Evolutionary conservation across 2,113 vertebrate genomes (phyloP), one percentile per base, ranked within the genome.

Genomic region (Willisornis vidua): DNA sequence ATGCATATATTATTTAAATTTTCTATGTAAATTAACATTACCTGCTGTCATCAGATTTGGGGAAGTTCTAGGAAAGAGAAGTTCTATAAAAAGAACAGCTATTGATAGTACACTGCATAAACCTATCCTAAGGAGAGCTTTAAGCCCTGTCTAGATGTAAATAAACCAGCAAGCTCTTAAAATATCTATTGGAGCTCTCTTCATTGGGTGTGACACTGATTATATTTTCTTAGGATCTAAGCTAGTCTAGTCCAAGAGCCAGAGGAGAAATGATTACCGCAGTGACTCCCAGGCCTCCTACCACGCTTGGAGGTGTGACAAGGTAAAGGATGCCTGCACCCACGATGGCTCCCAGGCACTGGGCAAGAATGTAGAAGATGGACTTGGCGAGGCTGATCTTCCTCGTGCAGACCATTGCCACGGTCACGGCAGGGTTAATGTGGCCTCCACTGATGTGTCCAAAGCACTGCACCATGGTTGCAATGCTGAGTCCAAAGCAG

Each of bases 381-480:
- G 98, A 98, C 89, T 99, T 99, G 66, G 99, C 99, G 4, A 99
- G 97, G 96, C 99, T 99, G 76, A 99, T 98, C 98, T 99, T 99
- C 95, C 98, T 96, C 0, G 99, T 99, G 84, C 99, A 99, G 77
- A 99, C 98, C 99, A 99, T 99, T 4, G 99, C 99, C 67, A 97
- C 98, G 0, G 99, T 99, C 80, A 99, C 99, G 0, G 99, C 99
- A 0, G 99, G 99, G 95, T 99, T 99, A 93, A 99, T 98, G 98
- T 99, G 99, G 72, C 98, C 99, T 1, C 99, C 99, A 0, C 99
- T 99, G 97, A 99, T 99, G 97, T 99, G 99, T 19, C 99, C 99
- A 13, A 99, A 99, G 96, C 99, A 99, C 82, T 99, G 99, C 89
- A 99, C 99, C 98, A 99, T 98, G n/a, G 99, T 99, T 31, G 99